Evolutionary conservation across 2,797 vertebrate genomes (phyloP).

Genomic region (Ciconia nigra): DNA sequence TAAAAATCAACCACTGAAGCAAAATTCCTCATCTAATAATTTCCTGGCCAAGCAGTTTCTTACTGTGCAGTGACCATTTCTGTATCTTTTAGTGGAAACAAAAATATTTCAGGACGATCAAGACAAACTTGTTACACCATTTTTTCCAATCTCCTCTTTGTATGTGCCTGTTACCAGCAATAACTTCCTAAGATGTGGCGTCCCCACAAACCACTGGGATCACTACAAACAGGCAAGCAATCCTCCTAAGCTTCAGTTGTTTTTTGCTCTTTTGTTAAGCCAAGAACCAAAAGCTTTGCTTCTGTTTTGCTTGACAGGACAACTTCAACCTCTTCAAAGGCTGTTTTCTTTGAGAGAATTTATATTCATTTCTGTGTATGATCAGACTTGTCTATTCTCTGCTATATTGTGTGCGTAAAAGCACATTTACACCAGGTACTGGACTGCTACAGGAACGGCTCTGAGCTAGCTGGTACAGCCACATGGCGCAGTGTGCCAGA

Average conservation of each 20-base stretch:
- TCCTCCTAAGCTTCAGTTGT: background rate
- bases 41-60: background rate
- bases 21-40: background rate
- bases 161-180: conserved; percentile 4
- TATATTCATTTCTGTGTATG: background rate
- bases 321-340: background rate
- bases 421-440: background rate
- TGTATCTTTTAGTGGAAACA: conserved; percentile 33
- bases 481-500: background rate
- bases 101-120: conserved; percentile 23
- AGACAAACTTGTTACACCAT: background rate
- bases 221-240: background rate
- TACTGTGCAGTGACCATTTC: background rate
- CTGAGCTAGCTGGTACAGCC: background rate
- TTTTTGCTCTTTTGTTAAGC: background rate
- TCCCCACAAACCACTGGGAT: conserved; percentile 17
- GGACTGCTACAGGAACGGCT: background rate
- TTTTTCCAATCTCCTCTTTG: conserved; percentile 32
- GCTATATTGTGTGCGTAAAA: background rate
- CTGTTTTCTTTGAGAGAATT: background rate
- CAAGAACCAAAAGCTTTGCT: background rate
- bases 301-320: background rate
- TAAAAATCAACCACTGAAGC: background rate
- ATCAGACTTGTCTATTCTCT: background rate
- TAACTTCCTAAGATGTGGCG: conserved; percentile 46